Evolutionary conservation across 2,797 vertebrate species (phyloP).

Genomic region (Hydrolagus colliei): DNA sequence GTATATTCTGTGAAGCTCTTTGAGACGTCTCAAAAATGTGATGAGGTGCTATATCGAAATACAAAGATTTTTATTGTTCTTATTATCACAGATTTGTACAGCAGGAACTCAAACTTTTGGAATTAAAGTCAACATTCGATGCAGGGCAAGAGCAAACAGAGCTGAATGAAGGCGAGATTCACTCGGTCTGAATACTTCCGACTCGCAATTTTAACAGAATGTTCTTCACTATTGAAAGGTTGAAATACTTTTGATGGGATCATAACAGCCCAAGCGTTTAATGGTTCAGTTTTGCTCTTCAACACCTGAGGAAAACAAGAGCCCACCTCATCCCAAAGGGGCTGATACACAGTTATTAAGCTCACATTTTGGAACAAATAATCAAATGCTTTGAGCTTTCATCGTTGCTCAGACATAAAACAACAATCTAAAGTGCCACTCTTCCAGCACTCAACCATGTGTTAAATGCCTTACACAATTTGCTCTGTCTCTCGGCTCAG

Average conservation of each 20-base stretch:
- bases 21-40: too few species aligned
- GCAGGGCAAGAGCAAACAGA: background rate
- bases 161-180: background rate
- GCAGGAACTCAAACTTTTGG: background rate
- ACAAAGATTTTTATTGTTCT: too few species aligned
- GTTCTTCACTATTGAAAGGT: too few species aligned
- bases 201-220: too few species aligned
- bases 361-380: background rate
- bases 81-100: background rate
- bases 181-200: too few species aligned
- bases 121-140: background rate
- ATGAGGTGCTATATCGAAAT: too few species aligned
- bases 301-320: background rate
- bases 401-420: conserved; percentile 3
- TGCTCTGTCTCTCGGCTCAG: background rate
- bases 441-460: background rate
- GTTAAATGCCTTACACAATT: conserved; percentile 5
- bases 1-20: too few species aligned
- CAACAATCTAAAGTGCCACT: conserved; percentile 6
- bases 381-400: background rate
- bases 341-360: background rate
- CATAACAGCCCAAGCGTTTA: background rate
- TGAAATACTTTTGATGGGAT: conserved; percentile 11
- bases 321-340: background rate
- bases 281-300: background rate